Conservation (phyloP, 2,113 vertebrate genomes). For the Perca flavescens region DNA sequence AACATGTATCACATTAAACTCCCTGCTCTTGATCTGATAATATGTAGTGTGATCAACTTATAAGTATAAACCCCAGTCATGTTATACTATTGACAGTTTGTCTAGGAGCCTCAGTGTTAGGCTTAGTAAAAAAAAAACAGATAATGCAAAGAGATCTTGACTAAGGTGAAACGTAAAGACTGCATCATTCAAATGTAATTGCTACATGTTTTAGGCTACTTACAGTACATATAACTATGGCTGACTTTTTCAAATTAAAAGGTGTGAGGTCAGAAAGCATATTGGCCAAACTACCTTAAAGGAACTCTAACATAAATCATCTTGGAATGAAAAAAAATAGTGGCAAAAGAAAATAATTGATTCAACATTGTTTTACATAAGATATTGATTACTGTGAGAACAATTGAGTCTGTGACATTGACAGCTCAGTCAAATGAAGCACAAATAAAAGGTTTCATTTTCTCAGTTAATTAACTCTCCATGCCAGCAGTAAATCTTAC, state of each 20-base stretch:
- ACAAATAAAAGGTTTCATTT: conserved; percentile 23
- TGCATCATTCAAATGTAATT: not conserved
- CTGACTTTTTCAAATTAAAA: not conserved
- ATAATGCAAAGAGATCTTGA: not conserved
- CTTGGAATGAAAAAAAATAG: not conserved
- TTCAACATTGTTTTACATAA: conserved; percentile 6
- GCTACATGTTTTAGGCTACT: not conserved
- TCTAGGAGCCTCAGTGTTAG: too few species aligned
- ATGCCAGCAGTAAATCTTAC: not conserved
- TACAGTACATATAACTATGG: not conserved
- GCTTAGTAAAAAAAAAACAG: not conserved
- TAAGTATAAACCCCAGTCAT: not conserved
- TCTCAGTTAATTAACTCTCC: conserved; percentile 37
- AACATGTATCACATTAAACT: not conserved
- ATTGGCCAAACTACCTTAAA: not conserved
- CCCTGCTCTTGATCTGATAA: too few species aligned
- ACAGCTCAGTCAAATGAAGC: conserved; percentile 33
- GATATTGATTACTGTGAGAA: conserved; percentile 38
- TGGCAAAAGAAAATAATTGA: not conserved
- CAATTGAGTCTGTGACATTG: conserved; percentile 32
- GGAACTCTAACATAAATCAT: not conserved
- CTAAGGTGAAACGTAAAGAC: not conserved
- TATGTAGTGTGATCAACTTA: not conserved
- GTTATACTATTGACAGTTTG: too few species aligned
- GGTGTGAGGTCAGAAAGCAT: not conserved